Conservation (phyloP, 2,888 invertebrate species). For the Theodoxus fluviatilis region DNA sequence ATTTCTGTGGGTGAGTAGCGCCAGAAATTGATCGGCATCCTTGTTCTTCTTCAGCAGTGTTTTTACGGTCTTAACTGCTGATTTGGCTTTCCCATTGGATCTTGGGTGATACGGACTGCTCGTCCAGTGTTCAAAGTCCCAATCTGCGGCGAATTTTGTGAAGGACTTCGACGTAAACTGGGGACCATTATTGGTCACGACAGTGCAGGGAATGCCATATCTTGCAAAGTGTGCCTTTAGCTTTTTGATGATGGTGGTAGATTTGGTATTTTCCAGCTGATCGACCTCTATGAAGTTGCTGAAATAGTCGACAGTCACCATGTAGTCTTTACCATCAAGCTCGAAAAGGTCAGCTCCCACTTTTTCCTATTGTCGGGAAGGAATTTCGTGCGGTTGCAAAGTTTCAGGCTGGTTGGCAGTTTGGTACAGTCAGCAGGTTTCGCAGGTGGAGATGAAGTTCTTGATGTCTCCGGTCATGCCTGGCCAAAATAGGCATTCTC, state of each 20-base stretch:
- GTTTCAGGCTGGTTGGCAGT: not conserved
- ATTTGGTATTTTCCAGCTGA: constrained; percentile 3
- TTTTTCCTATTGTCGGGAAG: not conserved
- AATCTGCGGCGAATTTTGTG: no score
- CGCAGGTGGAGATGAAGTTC: not conserved
- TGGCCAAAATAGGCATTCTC: constrained; percentile 19
- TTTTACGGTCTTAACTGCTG: constrained; percentile 4
- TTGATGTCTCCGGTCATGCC: constrained; percentile 17
- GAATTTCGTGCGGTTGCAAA: constrained; percentile 8
- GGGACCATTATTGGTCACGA: no score
- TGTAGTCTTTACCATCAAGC: not conserved
- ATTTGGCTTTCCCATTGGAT: constrained; percentile 4
- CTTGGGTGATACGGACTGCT: no score
- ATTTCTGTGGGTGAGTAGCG: not conserved
- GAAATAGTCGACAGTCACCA: not conserved
- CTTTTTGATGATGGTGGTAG: not conserved
- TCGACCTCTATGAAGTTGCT: not conserved
- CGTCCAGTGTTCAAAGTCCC: no score
- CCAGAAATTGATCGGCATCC: constrained; percentile 20
- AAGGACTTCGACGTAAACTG: no score
- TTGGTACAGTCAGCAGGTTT: not conserved
- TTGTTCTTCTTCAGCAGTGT: constrained; percentile 1
- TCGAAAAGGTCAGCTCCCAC: not conserved
- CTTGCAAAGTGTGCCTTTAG: not conserved
- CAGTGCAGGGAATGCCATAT: no score